Conservation (phyloP, 2,797 vertebrate genomes). For the Sylvia borin region DNA sequence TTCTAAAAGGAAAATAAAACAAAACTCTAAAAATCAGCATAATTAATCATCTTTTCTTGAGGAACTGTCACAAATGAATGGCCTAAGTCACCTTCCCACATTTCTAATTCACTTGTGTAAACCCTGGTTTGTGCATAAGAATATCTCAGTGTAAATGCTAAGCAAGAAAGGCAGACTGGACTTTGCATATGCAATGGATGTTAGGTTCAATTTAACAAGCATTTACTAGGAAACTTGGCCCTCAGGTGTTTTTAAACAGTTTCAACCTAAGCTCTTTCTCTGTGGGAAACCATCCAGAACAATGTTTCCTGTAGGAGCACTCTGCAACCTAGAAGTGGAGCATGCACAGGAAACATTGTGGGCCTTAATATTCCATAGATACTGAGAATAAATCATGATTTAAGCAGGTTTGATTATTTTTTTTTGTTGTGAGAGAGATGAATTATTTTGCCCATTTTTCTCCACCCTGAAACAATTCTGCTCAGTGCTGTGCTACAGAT, state of each 20-base stretch:
- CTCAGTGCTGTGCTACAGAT: not conserved
- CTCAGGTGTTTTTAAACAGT: not conserved
- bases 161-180: not conserved
- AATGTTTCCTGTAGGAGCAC: not conserved
- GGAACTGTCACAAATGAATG: not conserved
- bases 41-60: not conserved
- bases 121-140: not conserved
- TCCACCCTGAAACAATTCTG: not conserved
- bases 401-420: not conserved
- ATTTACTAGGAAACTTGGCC: not conserved
- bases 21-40: not conserved
- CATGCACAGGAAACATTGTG: fast-evolving
- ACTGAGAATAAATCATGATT: not conserved
- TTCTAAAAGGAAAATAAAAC: not conserved
- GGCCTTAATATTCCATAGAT: not conserved
- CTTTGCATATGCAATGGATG: not conserved
- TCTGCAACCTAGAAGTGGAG: not conserved
- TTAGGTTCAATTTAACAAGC: not conserved
- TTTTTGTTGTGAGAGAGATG: not conserved
- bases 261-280: not conserved
- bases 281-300: not conserved
- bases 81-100: not conserved
- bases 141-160: not conserved
- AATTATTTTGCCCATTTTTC: not conserved
- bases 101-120: not conserved